phyloP scores from a whole-genome alignment of 2,888 invertebrate genomes.

The Drosophila mimica region DNA sequence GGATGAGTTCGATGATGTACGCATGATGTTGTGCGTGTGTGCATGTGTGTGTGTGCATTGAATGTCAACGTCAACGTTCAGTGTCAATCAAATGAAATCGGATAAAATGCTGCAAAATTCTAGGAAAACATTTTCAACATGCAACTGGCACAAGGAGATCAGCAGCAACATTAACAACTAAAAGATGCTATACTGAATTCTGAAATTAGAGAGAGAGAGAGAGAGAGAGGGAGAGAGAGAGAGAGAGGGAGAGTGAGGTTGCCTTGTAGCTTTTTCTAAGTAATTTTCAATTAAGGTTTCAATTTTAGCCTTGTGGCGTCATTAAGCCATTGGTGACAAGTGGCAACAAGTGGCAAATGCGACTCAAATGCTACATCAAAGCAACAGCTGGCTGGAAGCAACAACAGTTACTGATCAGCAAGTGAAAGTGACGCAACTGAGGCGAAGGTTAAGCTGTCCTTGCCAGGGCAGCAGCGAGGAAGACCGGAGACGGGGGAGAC shows the following conservation, averaged over 20 bases:
- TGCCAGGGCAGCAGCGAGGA: constrained; percentile 22
- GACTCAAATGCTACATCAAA: constrained; percentile 23
- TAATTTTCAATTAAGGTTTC: background rate
- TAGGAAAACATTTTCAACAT: constrained; percentile 71
- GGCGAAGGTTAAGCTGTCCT: constrained; percentile 55
- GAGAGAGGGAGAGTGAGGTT: background rate
- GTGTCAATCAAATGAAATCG: constrained; percentile 69
- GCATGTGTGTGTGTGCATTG: constrained; percentile 39
- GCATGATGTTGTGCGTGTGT: constrained; percentile 7
- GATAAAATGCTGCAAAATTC: constrained; percentile 64
- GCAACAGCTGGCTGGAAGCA: constrained; percentile 28
- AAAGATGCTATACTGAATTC: background rate
- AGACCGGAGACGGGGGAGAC: no score
- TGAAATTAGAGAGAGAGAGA: background rate
- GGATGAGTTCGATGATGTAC: constrained; percentile 31
- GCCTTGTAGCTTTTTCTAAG: background rate
- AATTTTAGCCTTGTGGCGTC: background rate
- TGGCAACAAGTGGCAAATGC: constrained; percentile 14
- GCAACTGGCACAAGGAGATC: constrained; percentile 73
- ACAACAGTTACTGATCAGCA: background rate
- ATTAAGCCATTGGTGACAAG: background rate
- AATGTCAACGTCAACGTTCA: constrained; percentile 74
- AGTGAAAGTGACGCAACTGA: constrained; percentile 55
- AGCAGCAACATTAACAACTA: constrained; percentile 7
- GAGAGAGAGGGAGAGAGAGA: background rate